A percentile compares a stretch with the other conserved stretches of the same genome.
phyloP scores from a whole-genome alignment of 1,140 invertebrate species.

The Penaeus indicus region DNA sequence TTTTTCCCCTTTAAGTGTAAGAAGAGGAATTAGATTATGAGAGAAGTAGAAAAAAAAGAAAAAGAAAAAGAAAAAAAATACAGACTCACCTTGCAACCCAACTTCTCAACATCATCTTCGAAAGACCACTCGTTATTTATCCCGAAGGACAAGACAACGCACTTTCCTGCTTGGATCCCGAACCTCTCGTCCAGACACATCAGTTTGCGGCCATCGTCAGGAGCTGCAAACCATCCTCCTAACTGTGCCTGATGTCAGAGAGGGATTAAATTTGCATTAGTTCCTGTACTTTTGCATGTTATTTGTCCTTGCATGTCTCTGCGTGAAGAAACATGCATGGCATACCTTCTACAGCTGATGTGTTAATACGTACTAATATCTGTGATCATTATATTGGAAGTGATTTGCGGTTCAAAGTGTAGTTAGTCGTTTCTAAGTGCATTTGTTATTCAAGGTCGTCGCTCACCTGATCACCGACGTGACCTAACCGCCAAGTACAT shows the following conservation, averaged over 20 bases:
- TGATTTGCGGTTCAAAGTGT: too few relatives aligned
- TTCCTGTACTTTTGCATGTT: not conserved
- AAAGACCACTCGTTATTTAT: constrained; percentile 67
- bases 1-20: too few relatives aligned
- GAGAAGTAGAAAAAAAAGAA: too few relatives aligned
- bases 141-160: constrained; percentile 66
- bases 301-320: not conserved
- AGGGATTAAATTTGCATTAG: not conserved
- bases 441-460: too few relatives aligned
- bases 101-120: constrained; percentile 62
- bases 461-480: too few relatives aligned
- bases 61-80: too few relatives aligned
- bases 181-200: constrained; percentile 16
- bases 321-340: not conserved
- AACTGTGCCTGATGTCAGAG: not conserved
- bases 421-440: too few relatives aligned
- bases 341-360: too few relatives aligned
- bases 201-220: not conserved
- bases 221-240: not conserved
- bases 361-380: too few relatives aligned
- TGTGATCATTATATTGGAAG: too few relatives aligned
- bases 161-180: not conserved
- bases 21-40: too few relatives aligned
- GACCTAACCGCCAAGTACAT: too few relatives aligned
- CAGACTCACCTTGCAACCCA: constrained; percentile 56